Base-by-base conservation (phyloP, 2,797 vertebrate species). In the Anniella stebbinsi region DNA sequence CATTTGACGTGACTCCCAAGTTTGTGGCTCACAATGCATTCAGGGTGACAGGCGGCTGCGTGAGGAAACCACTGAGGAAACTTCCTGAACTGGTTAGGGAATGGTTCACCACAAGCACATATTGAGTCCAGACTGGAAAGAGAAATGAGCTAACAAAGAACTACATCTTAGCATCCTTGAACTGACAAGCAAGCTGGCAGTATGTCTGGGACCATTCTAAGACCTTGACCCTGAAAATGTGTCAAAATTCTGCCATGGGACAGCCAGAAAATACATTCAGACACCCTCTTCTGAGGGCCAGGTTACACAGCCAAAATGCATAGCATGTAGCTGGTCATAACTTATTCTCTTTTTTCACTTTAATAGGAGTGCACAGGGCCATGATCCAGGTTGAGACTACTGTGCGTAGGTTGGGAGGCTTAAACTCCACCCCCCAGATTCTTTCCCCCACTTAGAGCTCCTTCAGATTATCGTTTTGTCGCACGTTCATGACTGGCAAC, bases 221-320 rank as follows among this genome's bases (percentile, higher is more conserved):
- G 89, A 89, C 76, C 63, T 81, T 93, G 92, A 93, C 90, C 91
- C 89, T 77, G 4, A 70, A 80, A 89, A 88, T 1, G 6, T 36
- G 66, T 67, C 81, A 89, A 72, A 91, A 83, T 25, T 91, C 80
- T 75, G 80, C 82, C 23, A 69, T 84, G 90, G 90, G 57, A 33
- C 86, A 75, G 89, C 78, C 78, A 93, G 87, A 63, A 92, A 91
- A 88, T 72, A 81, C 0, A 0, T 91, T 63, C 18, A 63, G 60
- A 63, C 60, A 63, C 5, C 18, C 60, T 21, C 60, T 4, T 63
- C 60, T 63, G 60, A 23, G 60, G 21, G 3, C 60, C 21, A 15
- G 18, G 60, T 63, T 63, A 25, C 60, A 63, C 21, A 63, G 60
- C 21, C 23, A 25, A 63, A 63, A 63, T 63, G 21, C 23, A 23